Evolutionary conservation across 2,113 vertebrate species (phyloP).

Genomic region (Cavia aperea): DNA sequence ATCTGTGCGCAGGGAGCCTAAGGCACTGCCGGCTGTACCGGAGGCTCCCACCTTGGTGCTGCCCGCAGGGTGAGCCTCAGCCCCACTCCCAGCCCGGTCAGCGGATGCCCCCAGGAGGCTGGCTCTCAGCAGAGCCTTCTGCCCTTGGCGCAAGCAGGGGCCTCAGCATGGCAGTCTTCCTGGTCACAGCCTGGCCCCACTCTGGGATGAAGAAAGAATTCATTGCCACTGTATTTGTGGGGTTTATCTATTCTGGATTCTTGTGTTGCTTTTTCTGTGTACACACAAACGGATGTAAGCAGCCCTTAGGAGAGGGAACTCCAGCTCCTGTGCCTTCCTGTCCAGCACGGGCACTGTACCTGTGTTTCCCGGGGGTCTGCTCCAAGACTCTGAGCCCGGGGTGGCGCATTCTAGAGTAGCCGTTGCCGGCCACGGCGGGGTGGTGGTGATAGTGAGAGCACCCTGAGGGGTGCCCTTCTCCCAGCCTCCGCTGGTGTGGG

Average conservation of each 20-base stretch:
- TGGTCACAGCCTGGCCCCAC: not conserved
- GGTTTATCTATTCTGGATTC: not conserved
- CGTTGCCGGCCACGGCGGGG: too few relatives aligned
- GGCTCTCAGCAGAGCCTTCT: slow-evolving; percentile 12
- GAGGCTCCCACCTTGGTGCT: not conserved
- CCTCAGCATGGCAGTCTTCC: not conserved
- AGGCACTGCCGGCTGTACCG: not conserved
- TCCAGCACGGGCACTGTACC: not conserved
- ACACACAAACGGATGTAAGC: not conserved
- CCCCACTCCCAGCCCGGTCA: slow-evolving; percentile 23
- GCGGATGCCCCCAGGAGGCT: not conserved
- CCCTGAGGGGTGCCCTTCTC: not conserved
- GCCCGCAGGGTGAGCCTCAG: not conserved
- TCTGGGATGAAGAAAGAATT: not conserved
- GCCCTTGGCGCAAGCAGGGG: not conserved
- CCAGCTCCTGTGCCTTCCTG: not conserved
- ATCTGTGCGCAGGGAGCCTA: not conserved
- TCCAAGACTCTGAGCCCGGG: not conserved
- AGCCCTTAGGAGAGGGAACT: not conserved
- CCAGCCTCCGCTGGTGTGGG: not conserved
- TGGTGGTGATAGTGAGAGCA: not conserved
- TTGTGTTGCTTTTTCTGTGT: not conserved
- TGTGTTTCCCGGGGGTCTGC: not conserved
- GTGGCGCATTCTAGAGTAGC: not conserved
- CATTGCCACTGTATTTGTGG: not conserved